Base-by-base conservation (phyloP, 2,113 vertebrate species). In the Phrynosoma blainvillii region DNA sequence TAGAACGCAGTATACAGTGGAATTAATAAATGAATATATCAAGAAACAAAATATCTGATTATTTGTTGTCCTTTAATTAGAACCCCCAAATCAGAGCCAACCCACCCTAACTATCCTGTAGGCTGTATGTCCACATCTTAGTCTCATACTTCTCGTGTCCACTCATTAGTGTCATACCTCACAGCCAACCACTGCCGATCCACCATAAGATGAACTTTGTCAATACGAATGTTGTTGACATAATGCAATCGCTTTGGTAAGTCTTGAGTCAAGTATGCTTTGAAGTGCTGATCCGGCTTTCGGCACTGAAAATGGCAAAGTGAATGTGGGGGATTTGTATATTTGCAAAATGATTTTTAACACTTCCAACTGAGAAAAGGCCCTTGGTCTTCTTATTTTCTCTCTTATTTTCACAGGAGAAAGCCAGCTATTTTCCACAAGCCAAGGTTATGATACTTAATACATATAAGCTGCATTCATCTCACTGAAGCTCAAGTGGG, bases 171-270 rank as follows among this genome's bases (percentile, higher is more conserved):
- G 91, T 93, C 89, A n/a, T 94, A 99, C 98, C 98, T 96, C 1
- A 95, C 97, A 77, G 96, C 98, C 93, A 98, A 96, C 98, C 98
- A 99, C 90, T 98, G 97, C 0, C 84, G 79, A 91, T 98, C 97
- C 96, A 99, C 97, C 91, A 99, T 93, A 18, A 99, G 97, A 92
- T 98, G 97, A 85, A 94, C 98, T 90, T 97, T 97, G 94, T 99
- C 98, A 40, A 99, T 99, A 54, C 99, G 97, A 21, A 96, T n/a
- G 91, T 98, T 97, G 77, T 97, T 97, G 18, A 98, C 99, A 59
- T 97, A 99, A 93, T 99, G 99, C 42, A 99, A 93, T 87, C 99
- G 95, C 91, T 99, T 99, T 0, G 99, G 99, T 84, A 99, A 96
- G 91, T 99, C 91, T 75, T 97, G 97, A 27, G 97, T 98, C 93